Evolutionary conservation across 2,113 vertebrate genomes (phyloP).

Genomic region (Gobius niger): DNA sequence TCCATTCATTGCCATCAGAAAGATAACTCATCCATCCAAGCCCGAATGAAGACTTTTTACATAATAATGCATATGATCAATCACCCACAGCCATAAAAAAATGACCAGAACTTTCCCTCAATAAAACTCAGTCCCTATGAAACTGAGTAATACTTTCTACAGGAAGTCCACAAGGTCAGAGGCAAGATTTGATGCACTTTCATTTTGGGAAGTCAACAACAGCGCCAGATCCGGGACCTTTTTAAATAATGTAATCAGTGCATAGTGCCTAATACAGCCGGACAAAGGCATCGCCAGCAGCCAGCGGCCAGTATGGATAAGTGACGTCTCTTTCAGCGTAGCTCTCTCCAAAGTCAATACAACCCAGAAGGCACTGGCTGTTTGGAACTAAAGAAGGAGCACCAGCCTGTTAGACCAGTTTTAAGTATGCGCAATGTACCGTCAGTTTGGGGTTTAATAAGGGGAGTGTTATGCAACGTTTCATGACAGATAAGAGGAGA

Average conservation of each 20-base stretch:
- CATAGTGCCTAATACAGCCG: not conserved
- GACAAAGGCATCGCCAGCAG: not conserved
- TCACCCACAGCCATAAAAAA: not conserved
- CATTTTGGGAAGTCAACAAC: not conserved
- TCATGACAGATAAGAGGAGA: too few relatives aligned
- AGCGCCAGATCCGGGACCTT: not conserved
- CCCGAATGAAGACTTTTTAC: too few relatives aligned
- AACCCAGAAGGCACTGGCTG: not conserved
- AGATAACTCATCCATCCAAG: too few relatives aligned
- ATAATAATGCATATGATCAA: too few relatives aligned
- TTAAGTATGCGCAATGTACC: not conserved
- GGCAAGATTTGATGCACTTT: slow-evolving; percentile 4
- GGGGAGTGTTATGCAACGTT: slow-evolving; percentile 4
- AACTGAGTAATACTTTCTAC: not conserved
- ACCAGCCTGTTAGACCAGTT: slow-evolving; percentile 61
- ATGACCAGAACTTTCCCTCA: not conserved
- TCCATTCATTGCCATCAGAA: too few relatives aligned
- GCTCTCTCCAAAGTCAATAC: slow-evolving; percentile 3
- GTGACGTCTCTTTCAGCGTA: not conserved
- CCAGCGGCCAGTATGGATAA: not conserved
- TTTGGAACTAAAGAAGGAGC: slow-evolving; percentile 3
- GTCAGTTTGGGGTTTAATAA: slow-evolving; percentile 10
- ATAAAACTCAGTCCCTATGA: not conserved
- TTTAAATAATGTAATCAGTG: not conserved
- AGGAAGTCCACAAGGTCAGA: not conserved